These are phyloP conservation scores for Taenioides sp. DNA, from an alignment of 2,797 vertebrate species.

Conservation along the genomic window DNA sequence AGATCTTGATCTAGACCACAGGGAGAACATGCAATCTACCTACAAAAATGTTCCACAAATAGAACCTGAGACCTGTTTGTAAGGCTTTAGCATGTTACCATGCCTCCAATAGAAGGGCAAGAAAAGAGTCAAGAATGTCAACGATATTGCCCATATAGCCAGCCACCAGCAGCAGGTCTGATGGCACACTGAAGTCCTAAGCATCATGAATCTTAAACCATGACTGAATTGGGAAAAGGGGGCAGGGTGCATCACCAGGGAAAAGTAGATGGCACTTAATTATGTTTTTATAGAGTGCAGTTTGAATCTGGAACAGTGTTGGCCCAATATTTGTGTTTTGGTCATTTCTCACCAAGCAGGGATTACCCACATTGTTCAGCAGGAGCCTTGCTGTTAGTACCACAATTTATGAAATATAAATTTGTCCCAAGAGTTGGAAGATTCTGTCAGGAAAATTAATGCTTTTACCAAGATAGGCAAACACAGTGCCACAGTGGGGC, in stretches of 20 bases:
- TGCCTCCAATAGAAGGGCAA: not conserved
- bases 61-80: no score
- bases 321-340: constrained; percentile 19
- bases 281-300: constrained; percentile 16
- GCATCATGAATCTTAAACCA: constrained; percentile 45
- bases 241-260: constrained; percentile 25
- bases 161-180: constrained; percentile 31
- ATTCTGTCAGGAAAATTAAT: constrained; percentile 6
- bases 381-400: constrained; percentile 2
- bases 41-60: not conserved
- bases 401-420: not conserved
- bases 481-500: not conserved
- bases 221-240: constrained; percentile 34
- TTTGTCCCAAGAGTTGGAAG: constrained; percentile 1
- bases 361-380: constrained; percentile 3
- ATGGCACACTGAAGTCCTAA: constrained; percentile 26
- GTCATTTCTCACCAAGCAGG: constrained; percentile 6
- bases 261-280: constrained; percentile 40
- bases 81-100: not conserved
- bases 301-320: constrained; percentile 25
- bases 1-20: not conserved
- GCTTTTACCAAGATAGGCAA: constrained; percentile 2
- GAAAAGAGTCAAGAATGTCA: constrained; percentile 34
- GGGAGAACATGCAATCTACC: not conserved
- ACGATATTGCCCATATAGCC: constrained; percentile 22